These are phyloP conservation scores for Sardina pilchardus DNA, from an alignment of 2,113 vertebrate species.

Conservation along the genomic window DNA sequence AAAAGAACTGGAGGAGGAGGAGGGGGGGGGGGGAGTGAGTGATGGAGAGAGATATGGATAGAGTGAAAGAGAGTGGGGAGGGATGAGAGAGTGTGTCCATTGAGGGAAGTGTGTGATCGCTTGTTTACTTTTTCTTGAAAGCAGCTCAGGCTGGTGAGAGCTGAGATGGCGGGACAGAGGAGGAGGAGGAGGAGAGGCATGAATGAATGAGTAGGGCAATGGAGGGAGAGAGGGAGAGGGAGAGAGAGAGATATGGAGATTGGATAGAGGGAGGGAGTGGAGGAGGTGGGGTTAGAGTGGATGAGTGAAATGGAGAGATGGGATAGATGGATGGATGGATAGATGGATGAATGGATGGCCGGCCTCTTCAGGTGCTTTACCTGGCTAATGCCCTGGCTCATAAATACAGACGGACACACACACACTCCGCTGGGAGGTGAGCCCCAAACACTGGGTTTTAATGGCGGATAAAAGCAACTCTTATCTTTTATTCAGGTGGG, in stretches of 20 bases:
- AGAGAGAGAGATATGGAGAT: neutral
- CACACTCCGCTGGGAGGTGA: conserved; percentile 2
- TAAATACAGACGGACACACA: no score
- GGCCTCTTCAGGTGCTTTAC: conserved; percentile 65
- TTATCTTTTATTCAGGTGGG: conserved; percentile 73
- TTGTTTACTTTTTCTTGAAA: conserved; percentile 64
- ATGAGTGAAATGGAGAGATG: conserved; percentile 50
- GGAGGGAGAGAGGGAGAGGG: conserved; percentile 13
- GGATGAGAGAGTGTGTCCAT: conserved; percentile 59
- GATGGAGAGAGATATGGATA: neutral
- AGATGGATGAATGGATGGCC: conserved; percentile 49
- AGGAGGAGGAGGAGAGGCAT: conserved; percentile 46
- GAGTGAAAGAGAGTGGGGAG: conserved; percentile 28
- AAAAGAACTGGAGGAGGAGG: conserved; percentile 49
- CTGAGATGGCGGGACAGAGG: neutral
- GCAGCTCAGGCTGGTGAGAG: conserved; percentile 21
- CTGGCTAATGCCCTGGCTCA: conserved; percentile 62
- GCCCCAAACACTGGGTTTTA: conserved; percentile 58
- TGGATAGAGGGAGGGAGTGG: conserved; percentile 16
- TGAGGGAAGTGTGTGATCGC: conserved; percentile 68
- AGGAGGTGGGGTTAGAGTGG: conserved; percentile 11
- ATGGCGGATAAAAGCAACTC: conserved; percentile 74
- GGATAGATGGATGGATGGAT: conserved; percentile 21
- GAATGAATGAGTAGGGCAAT: conserved; percentile 54
- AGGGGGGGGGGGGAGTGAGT: conserved; percentile 41